Percentiles rank a stretch among this genome's conserved stretches.
These are phyloP conservation scores for Hiodon alosoides DNA, from an alignment of 2,113 vertebrate species.

Conservation along the genomic window DNA sequence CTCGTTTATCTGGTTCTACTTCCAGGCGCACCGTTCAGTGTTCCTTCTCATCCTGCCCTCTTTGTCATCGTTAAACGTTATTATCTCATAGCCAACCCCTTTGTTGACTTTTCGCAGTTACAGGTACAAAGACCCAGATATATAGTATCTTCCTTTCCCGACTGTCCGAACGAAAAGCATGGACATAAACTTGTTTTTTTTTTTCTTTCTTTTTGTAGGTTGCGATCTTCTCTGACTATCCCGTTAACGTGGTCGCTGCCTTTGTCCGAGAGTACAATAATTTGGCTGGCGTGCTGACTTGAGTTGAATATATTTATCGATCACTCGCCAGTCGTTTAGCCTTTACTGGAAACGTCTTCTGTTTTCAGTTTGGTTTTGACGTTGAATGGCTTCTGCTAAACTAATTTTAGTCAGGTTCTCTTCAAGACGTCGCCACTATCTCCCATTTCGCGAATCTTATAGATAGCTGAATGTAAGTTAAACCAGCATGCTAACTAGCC, in stretches of 20 bases:
- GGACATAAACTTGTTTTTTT: constrained; percentile 9
- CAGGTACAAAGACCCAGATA: no score
- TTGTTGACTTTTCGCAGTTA: no score
- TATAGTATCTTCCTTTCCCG: not conserved
- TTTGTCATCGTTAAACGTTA: not conserved
- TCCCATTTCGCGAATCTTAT: no score
- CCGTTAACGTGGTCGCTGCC: constrained; percentile 68
- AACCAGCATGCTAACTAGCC: no score
- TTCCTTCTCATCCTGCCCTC: not conserved
- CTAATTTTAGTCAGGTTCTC: no score
- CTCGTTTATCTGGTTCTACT: not conserved
- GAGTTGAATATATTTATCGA: not conserved
- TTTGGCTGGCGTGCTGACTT: constrained; percentile 21
- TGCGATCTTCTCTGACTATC: constrained; percentile 49
- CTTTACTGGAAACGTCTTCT: not conserved
- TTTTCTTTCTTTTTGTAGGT: constrained; percentile 35
- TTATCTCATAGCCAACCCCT: no score
- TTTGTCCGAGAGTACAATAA: constrained; percentile 65
- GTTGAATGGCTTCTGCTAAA: not conserved
- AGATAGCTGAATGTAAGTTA: no score
- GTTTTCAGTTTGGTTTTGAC: constrained; percentile 5
- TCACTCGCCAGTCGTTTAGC: no score
- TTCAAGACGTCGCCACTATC: no score
- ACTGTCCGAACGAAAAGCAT: not conserved
- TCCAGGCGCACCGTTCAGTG: not conserved